A percentile compares a stretch with the other conserved stretches of the same genome.
phyloP scores from a whole-genome alignment of 2,113 vertebrate genomes.

The Typhlomys cinereus region DNA sequence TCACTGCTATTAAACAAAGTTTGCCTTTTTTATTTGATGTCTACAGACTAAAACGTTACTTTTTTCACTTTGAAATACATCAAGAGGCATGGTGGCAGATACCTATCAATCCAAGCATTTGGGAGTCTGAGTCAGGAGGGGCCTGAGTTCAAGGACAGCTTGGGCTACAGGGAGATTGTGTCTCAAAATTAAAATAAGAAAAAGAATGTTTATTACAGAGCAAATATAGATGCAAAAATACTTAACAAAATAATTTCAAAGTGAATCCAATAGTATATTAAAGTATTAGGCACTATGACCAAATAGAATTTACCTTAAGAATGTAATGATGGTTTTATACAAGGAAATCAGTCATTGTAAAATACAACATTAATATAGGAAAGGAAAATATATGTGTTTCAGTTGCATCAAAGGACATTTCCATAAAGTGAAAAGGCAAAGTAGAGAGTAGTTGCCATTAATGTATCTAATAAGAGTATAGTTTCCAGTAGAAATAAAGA shows the following conservation, averaged over 20 bases:
- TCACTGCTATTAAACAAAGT: background rate
- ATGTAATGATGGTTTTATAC: conserved; percentile 19
- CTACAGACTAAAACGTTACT: background rate
- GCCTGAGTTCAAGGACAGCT: background rate
- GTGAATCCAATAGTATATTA: background rate
- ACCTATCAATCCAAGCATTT: background rate
- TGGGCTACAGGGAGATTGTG: background rate
- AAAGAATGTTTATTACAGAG: background rate
- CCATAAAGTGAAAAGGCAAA: background rate
- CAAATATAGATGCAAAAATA: background rate
- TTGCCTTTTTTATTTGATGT: conserved; percentile 35
- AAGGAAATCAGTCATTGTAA: conserved; percentile 11
- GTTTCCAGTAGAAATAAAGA: background rate
- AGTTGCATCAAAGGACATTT: background rate
- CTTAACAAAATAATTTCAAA: conserved; percentile 21
- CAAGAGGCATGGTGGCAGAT: background rate
- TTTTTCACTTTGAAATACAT: background rate
- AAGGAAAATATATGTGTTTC: background rate
- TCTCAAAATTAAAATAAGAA: conserved; percentile 5
- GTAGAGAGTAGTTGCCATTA: conserved; percentile 31
- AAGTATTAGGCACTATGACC: background rate
- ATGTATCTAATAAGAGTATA: background rate
- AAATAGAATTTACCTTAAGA: conserved; percentile 8
- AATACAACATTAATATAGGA: background rate
- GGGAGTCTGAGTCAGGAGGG: background rate